Evolutionary conservation across 2,888 invertebrate genomes (phyloP).

Genomic region (Rambutsinella grinnellia): DNA sequence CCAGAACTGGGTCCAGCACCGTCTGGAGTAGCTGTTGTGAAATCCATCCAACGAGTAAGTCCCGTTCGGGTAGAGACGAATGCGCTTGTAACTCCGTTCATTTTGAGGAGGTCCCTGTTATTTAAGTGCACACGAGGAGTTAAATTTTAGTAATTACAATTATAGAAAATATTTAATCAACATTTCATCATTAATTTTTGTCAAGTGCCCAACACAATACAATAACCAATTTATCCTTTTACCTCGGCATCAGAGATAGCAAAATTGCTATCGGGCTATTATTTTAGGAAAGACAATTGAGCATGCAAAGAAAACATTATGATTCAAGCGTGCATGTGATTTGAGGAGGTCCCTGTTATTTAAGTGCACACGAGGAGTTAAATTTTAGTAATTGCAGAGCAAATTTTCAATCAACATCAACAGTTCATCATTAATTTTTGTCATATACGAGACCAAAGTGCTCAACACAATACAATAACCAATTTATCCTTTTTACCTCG

Average conservation of each 20-base stretch:
- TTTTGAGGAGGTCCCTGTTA: slow-evolving; percentile 83
- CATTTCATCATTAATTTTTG: too few species aligned
- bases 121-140: too few species aligned
- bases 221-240: slow-evolving; percentile 71
- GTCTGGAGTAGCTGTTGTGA: slow-evolving; percentile 1
- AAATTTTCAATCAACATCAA: background rate
- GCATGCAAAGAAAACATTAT: slow-evolving; percentile 29
- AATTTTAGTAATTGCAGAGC: too few species aligned
- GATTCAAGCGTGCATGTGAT: slow-evolving; percentile 60
- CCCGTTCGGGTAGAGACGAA: slow-evolving; percentile 94
- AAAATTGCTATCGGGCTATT: slow-evolving; percentile 91
- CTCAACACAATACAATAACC: too few species aligned
- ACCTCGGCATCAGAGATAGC: slow-evolving; percentile 95
- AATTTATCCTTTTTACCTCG: slow-evolving; percentile 80
- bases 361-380: too few species aligned
- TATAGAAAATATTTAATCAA: background rate
- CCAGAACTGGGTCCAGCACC: background rate
- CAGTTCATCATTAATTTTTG: too few species aligned
- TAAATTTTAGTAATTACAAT: too few species aligned
- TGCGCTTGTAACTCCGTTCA: slow-evolving; percentile 86
- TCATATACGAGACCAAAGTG: too few species aligned
- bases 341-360: slow-evolving; percentile 81
- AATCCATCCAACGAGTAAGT: slow-evolving; percentile 86
- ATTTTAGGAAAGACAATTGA: background rate
- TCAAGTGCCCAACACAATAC: too few species aligned